These are phyloP conservation scores for Sinosuthora webbiana DNA, from an alignment of 2,113 vertebrate species.

Conservation along the genomic window DNA sequence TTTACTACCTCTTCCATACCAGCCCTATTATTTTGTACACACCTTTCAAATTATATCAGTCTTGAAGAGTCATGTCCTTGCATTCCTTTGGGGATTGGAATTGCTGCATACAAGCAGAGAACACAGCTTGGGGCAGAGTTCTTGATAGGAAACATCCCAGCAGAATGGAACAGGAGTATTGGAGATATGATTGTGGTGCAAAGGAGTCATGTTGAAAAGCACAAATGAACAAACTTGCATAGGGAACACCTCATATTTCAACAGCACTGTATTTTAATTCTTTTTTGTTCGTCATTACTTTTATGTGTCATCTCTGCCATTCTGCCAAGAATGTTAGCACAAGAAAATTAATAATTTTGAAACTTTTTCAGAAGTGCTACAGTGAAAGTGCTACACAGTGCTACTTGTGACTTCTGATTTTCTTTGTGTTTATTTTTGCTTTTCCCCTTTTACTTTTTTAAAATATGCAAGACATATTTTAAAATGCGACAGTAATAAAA, in stretches of 20 bases:
- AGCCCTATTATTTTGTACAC: not conserved
- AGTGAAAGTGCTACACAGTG: too few species aligned
- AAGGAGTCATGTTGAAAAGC: not conserved
- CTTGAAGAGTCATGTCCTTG: not conserved
- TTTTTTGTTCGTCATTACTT: not conserved
- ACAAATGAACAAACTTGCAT: not conserved
- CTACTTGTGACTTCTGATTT: not conserved
- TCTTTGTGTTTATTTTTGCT: not conserved
- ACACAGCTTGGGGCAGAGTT: not conserved
- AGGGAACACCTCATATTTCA: not conserved
- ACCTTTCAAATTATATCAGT: not conserved
- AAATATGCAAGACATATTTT: not conserved
- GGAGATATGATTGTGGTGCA: not conserved
- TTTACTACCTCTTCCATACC: not conserved
- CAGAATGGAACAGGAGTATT: not conserved
- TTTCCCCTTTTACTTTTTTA: not conserved
- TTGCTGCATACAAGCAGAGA: not conserved
- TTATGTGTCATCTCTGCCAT: not conserved
- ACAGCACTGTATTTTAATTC: not conserved
- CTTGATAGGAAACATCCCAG: not conserved
- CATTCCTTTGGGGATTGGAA: not conserved
- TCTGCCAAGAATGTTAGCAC: fast-evolving
- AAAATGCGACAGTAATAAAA: not conserved
- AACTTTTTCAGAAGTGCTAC: too few species aligned
- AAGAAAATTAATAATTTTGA: too few species aligned